Evolutionary conservation across 1,140 invertebrate genomes (phyloP).

Genomic region (Whitmania pigra): DNA sequence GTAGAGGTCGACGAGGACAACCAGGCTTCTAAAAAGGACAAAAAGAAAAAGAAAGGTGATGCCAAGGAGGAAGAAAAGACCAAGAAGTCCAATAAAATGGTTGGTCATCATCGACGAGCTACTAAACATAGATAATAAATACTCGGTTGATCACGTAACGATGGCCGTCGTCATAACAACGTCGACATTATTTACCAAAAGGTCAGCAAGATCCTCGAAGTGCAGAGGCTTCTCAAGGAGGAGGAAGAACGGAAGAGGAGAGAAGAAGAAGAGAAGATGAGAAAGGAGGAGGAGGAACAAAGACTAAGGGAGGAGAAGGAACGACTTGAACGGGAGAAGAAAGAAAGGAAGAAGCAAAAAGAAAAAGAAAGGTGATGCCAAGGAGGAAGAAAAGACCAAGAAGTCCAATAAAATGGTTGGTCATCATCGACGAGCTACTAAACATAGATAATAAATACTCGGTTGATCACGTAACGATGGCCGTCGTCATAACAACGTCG

Average conservation of each 20-base stretch:
- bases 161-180: neutral
- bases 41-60: conserved; percentile 28
- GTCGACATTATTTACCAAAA: neutral
- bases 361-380: conserved; percentile 53
- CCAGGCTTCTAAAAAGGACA: conserved; percentile 46
- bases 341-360: conserved; percentile 80
- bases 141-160: neutral
- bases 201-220: neutral
- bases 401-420: conserved; percentile 40
- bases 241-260: conserved; percentile 65
- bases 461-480: neutral
- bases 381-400: conserved; percentile 31
- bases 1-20: neutral
- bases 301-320: conserved; percentile 36
- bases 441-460: neutral
- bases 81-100: conserved; percentile 41
- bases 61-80: conserved; percentile 30
- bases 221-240: conserved; percentile 45
- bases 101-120: neutral
- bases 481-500: neutral
- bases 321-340: conserved; percentile 53
- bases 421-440: neutral
- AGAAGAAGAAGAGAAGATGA: conserved; percentile 50
- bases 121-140: neutral
- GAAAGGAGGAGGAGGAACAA: conserved; percentile 31